phyloP scores from a whole-genome alignment of 2,797 vertebrate species.

The Macrochelys suwanniensis region DNA sequence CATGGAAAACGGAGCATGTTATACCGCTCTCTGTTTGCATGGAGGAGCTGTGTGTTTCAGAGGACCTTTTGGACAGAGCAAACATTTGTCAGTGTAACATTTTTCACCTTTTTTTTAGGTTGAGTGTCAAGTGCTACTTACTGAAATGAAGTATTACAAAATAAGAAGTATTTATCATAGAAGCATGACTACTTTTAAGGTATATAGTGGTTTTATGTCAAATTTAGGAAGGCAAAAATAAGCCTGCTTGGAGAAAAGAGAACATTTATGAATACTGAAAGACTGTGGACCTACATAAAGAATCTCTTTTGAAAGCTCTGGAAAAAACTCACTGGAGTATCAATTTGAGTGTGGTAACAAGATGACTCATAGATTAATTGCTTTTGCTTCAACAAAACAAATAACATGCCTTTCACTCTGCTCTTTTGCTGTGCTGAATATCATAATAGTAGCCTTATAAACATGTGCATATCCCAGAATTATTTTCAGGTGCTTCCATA shows the following conservation, averaged over 20 bases:
- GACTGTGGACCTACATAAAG: background rate
- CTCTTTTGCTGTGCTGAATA: background rate
- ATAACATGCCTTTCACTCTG: background rate
- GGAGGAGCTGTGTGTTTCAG: conserved; percentile 1
- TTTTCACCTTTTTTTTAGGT: conserved; percentile 22
- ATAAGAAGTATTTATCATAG: conserved; percentile 5
- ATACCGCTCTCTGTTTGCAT: background rate
- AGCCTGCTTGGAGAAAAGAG: background rate
- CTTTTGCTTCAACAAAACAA: background rate
- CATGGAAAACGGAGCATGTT: background rate
- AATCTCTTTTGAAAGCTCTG: background rate
- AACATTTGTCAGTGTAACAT: background rate
- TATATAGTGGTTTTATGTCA: background rate
- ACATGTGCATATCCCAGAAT: conserved; percentile 17
- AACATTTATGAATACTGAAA: background rate
- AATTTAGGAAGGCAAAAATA: conserved; percentile 26
- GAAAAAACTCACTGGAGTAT: conserved; percentile 15
- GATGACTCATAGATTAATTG: background rate
- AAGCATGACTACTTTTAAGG: background rate
- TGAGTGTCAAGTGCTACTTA: conserved; percentile 54
- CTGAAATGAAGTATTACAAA: conserved; percentile 42
- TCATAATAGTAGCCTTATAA: conserved; percentile 19
- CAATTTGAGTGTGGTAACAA: background rate
- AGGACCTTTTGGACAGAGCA: background rate
- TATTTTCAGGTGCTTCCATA: conserved; percentile 67